Percentiles rank a stretch among this genome's conserved stretches.
Evolutionary conservation across 2,888 invertebrate species (phyloP).

Genomic region (Calameuta idolon): DNA sequence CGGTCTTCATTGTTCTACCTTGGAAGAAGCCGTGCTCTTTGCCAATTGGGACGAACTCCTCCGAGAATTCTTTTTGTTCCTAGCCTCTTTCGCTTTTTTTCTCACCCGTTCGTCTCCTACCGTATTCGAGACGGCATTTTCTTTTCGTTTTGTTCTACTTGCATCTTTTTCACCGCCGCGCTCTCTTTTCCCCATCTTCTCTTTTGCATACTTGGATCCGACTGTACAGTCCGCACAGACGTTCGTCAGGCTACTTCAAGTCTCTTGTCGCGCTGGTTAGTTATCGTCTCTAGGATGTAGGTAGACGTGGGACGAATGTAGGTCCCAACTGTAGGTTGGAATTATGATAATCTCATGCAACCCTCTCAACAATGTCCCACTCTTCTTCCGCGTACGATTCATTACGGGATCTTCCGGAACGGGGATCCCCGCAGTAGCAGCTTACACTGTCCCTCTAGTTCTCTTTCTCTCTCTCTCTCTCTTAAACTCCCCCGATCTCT

Average conservation of each 20-base stretch:
- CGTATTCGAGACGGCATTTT: neutral
- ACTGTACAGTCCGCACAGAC: neutral
- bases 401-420: neutral
- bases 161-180: constrained; percentile 14
- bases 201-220: neutral
- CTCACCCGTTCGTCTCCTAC: constrained; percentile 12
- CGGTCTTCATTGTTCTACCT: neutral
- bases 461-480: constrained; percentile 18
- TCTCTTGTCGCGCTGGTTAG: neutral
- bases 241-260: neutral
- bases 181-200: constrained; percentile 10
- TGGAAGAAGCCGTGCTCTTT: neutral
- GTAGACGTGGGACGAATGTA: neutral
- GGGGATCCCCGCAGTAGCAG: constrained; percentile 9
- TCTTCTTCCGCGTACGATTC: neutral
- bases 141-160: neutral
- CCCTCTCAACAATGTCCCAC: constrained; percentile 17
- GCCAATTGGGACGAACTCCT: neutral
- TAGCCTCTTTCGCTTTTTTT: neutral
- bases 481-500: constrained; percentile 27
- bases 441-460: constrained; percentile 17
- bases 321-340: constrained; percentile 28
- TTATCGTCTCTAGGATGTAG: neutral
- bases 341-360: constrained; percentile 39
- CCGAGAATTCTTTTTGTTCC: neutral